Percentiles rank a stretch among this genome's conserved stretches.
Conservation (phyloP, 2,888 invertebrate species). For the Escarpia spicata region DNA sequence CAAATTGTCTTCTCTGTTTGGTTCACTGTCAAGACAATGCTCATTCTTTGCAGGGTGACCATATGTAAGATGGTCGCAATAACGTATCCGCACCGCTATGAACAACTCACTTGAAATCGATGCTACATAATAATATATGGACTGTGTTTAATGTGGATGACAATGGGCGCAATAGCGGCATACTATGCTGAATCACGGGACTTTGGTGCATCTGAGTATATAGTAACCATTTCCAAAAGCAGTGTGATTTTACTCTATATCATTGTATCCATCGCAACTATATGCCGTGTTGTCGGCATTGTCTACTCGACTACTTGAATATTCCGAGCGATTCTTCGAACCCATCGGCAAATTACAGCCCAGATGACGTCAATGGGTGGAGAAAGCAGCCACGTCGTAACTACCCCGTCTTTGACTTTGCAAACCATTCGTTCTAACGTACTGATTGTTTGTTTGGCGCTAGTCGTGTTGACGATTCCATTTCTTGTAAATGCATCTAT, state of each 20-base stretch:
- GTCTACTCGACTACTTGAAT: neutral
- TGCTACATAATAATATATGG: neutral
- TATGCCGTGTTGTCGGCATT: neutral
- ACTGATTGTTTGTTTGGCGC: neutral
- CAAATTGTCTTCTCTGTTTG: neutral
- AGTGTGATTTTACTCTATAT: neutral
- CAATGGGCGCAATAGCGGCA: neutral
- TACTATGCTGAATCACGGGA: neutral
- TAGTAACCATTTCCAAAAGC: neutral
- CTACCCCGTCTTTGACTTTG: neutral
- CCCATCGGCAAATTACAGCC: neutral
- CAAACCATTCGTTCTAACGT: neutral
- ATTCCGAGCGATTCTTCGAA: neutral
- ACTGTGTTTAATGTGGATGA: neutral
- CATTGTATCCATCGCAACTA: neutral
- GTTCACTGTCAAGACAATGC: neutral
- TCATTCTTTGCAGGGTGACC: neutral
- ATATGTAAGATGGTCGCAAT: no score
- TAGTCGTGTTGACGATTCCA: neutral
- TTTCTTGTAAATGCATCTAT: neutral
- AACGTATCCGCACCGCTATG: no score
- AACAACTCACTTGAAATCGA: no score
- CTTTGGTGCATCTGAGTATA: neutral
- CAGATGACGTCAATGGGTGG: neutral
- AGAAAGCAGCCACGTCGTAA: neutral